Conservation (phyloP, 2,888 invertebrate species). For the Noctua fimbriata region DNA sequence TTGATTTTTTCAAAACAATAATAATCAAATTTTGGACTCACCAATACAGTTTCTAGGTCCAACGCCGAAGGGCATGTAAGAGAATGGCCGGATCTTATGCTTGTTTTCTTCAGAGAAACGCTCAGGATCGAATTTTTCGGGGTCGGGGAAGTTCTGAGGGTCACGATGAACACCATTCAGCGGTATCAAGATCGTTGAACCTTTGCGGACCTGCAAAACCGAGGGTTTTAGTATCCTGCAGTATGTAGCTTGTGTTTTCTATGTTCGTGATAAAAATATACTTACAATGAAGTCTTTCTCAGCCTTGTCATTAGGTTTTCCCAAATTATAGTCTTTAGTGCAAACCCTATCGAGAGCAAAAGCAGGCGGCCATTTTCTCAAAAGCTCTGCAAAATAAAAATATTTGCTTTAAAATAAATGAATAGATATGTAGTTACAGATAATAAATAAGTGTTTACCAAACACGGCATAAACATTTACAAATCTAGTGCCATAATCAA, state of each 20-base stretch:
- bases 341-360: slow-evolving; percentile 86
- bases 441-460: background rate
- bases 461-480: too few species aligned
- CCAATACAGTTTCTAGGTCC: slow-evolving; percentile 91
- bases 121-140: slow-evolving; percentile 88
- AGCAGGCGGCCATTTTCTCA: slow-evolving; percentile 83
- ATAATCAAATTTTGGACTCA: slow-evolving; percentile 53
- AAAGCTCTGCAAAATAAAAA: slow-evolving; percentile 26
- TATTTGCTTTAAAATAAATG: too few species aligned
- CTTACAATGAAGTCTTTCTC: slow-evolving; percentile 78
- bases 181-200: slow-evolving; percentile 47
- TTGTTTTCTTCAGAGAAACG: slow-evolving; percentile 90
- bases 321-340: slow-evolving; percentile 85
- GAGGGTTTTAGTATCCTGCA: background rate
- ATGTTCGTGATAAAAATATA: too few species aligned
- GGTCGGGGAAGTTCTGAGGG: slow-evolving; percentile 83
- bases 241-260: background rate
- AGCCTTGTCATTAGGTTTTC: slow-evolving; percentile 76
- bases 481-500: background rate
- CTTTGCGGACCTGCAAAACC: slow-evolving; percentile 44
- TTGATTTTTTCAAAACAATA: background rate
- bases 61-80: slow-evolving; percentile 87
- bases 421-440: too few species aligned
- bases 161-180: slow-evolving; percentile 51
- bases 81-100: slow-evolving; percentile 69